phyloP scores from a whole-genome alignment of 2,888 invertebrate genomes.

The Microctonus brassicae region DNA sequence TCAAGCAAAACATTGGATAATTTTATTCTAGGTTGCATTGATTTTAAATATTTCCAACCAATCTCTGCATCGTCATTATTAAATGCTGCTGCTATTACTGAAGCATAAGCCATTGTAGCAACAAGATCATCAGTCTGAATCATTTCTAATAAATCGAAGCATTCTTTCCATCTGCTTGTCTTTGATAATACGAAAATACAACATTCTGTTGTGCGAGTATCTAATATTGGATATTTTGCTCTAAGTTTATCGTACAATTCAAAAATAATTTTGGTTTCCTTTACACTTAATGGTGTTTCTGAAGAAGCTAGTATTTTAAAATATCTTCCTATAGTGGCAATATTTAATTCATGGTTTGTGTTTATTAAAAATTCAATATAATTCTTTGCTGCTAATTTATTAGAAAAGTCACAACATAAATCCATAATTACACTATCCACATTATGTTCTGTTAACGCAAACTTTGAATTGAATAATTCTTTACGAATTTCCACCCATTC shows the following conservation, averaged over 20 bases:
- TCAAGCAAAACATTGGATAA: conserved; percentile 69
- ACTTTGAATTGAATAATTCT: conserved; percentile 68
- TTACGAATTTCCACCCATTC: conserved; percentile 70
- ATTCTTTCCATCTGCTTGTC: conserved; percentile 77
- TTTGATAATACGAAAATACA: conserved; percentile 76
- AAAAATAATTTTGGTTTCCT: conserved; percentile 73
- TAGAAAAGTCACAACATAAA: conserved; percentile 69
- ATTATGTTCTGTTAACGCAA: conserved; percentile 70
- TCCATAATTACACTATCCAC: conserved; percentile 76
- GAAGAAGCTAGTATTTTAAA: conserved; percentile 18
- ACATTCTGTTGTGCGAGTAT: conserved; percentile 74
- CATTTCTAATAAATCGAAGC: conserved; percentile 74
- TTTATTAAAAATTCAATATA: conserved; percentile 74
- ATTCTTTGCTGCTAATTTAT: conserved; percentile 71
- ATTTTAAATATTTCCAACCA: conserved; percentile 75
- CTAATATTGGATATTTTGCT: conserved; percentile 74
- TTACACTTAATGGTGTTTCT: conserved; percentile 60
- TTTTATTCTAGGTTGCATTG: conserved; percentile 69
- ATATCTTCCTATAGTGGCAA: conserved; percentile 74
- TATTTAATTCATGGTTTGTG: conserved; percentile 71
- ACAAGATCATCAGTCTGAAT: conserved; percentile 72
- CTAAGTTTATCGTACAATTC: conserved; percentile 71
- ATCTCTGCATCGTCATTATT: conserved; percentile 72
- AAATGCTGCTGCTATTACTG: conserved; percentile 75
- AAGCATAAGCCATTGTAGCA: conserved; percentile 71